These are phyloP conservation scores for Poeciliopsis occidentalis DNA, from an alignment of 2,113 vertebrate species.

Conservation along the genomic window DNA sequence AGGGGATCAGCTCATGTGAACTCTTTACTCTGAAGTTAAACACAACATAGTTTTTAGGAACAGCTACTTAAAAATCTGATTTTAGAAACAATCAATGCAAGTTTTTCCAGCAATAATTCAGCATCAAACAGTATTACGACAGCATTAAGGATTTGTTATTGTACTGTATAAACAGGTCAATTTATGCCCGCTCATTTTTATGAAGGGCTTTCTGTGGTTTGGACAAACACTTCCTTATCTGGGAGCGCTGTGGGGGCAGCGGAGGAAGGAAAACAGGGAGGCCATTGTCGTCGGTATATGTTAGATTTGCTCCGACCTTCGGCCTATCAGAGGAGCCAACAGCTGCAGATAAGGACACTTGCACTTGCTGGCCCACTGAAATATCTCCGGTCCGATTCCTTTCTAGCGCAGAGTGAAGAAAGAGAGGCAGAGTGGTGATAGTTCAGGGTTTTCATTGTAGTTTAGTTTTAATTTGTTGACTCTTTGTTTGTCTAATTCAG, in stretches of 20 bases:
- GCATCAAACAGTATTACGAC: not conserved
- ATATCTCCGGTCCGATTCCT: conserved; percentile 20
- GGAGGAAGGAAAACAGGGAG: conserved; percentile 39
- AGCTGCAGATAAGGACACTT: conserved; percentile 66
- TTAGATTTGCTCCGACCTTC: conserved; percentile 46
- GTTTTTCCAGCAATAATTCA: not conserved
- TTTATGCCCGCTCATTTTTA: not conserved
- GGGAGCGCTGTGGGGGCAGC: conserved; percentile 19
- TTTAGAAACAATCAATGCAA: not conserved
- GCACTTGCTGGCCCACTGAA: conserved; percentile 70
- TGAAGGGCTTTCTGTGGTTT: not conserved
- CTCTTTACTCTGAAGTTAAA: not conserved
- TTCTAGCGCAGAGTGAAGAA: conserved; percentile 53
- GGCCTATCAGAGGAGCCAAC: conserved; percentile 51
- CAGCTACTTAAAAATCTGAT: not conserved
- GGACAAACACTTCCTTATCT: conserved; percentile 23
- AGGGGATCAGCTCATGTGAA: too few relatives aligned
- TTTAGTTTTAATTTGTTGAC: too few relatives aligned
- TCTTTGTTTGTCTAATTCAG: too few relatives aligned
- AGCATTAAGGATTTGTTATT: not conserved
- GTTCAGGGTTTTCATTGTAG: too few relatives aligned
- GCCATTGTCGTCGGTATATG: conserved; percentile 27
- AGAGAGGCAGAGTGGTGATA: too few relatives aligned
- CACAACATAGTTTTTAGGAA: not conserved
- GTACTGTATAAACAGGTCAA: not conserved